A percentile compares a stretch with the other conserved stretches of the same genome.
Evolutionary conservation across 2,113 vertebrate genomes (phyloP).

Genomic region (Pseudois nayaur): DNA sequence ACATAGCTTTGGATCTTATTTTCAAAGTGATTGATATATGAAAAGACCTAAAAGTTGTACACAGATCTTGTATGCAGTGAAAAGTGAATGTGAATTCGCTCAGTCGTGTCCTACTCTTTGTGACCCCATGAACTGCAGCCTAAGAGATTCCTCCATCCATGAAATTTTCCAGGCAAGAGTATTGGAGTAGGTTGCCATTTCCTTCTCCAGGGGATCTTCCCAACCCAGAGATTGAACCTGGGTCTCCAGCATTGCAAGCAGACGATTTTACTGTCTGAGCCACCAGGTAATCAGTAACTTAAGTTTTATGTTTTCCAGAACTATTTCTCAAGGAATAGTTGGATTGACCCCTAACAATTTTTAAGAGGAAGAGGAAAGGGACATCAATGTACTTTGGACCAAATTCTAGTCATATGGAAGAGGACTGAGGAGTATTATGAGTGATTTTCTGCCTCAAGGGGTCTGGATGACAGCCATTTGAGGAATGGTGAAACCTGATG

Average conservation of each 20-base stretch:
- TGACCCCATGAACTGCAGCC: not conserved
- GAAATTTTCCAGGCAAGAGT: not conserved
- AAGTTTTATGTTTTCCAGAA: not conserved
- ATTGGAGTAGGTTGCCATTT: not conserved
- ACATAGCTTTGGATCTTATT: not conserved
- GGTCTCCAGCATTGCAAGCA: not conserved
- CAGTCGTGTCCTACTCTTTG: not conserved
- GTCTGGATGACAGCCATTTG: not conserved
- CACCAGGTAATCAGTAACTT: not conserved
- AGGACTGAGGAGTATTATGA: not conserved
- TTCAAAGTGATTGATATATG: not conserved
- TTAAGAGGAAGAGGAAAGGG: not conserved
- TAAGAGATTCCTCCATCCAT: not conserved
- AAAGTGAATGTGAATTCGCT: not conserved
- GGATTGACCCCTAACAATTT: not conserved
- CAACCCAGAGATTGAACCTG: accelerated
- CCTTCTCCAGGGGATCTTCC: not conserved
- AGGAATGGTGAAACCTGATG: not conserved
- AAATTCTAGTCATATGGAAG: not conserved
- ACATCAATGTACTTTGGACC: not conserved
- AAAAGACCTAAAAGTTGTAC: not conserved
- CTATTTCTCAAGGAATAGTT: not conserved
- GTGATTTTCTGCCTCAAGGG: not conserved
- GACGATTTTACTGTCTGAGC: not conserved
- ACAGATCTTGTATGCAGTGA: not conserved